phyloP scores from a whole-genome alignment of 2,888 invertebrate genomes.

The Mechanitis mazaeus region DNA sequence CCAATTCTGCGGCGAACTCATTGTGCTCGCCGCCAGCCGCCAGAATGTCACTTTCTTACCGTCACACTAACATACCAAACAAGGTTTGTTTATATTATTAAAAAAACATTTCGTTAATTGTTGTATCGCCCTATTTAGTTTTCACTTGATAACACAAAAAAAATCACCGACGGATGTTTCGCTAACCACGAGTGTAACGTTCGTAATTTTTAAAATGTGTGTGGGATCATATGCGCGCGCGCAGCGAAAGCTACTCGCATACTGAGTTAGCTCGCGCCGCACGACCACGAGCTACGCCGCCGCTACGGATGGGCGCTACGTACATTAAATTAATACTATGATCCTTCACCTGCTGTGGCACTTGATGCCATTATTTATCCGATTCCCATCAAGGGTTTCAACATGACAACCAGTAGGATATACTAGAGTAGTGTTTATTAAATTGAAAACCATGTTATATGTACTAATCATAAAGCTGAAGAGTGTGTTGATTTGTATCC shows the following conservation, averaged over 20 bases:
- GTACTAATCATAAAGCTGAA: too few species aligned
- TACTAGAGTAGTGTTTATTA: too few species aligned
- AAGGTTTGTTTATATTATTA: conserved; percentile 34
- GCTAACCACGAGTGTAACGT: conserved; percentile 41
- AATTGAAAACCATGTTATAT: too few species aligned
- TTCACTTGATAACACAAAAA: conserved; percentile 5
- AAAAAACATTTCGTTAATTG: conserved; percentile 36
- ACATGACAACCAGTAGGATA: too few species aligned
- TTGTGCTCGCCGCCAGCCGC: conserved; percentile 53
- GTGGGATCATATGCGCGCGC: conserved; percentile 50
- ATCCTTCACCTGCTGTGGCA: conserved; percentile 44
- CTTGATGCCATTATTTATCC: background rate
- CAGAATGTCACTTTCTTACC: conserved; percentile 46
- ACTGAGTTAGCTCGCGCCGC: conserved; percentile 52
- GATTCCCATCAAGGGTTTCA: background rate
- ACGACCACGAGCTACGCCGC: conserved; percentile 49
- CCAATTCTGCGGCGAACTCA: conserved; percentile 71
- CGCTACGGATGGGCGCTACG: conserved; percentile 65
- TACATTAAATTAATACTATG: conserved; percentile 32
- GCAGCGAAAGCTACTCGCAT: conserved; percentile 59
- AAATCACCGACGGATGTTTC: conserved; percentile 32
- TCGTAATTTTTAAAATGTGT: conserved; percentile 35
- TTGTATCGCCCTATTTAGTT: conserved; percentile 24
- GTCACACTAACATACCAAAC: conserved; percentile 46
- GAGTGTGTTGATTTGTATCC: too few species aligned